Percentiles rank a stretch among this genome's conserved stretches.
These are phyloP conservation scores for Bombus waltoni DNA, from an alignment of 1,140 invertebrate genomes.

Conservation along the genomic window DNA sequence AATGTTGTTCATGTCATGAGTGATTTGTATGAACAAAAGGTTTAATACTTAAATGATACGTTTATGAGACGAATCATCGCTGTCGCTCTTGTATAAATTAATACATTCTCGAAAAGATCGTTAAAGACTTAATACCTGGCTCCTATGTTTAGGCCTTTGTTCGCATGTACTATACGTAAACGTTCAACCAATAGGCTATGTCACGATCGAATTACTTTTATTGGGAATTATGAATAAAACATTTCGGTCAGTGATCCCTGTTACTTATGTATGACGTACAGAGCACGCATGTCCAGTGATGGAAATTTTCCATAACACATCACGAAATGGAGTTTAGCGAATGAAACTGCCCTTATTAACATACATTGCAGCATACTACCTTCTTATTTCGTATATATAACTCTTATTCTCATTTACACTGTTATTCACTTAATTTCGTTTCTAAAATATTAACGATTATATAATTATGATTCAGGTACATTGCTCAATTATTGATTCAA, in stretches of 20 bases:
- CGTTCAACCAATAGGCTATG: no score
- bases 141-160: background rate
- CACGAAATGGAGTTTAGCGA: constrained; percentile 15
- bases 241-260: constrained; percentile 46
- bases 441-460: background rate
- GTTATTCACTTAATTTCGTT: background rate
- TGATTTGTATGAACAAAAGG: no score
- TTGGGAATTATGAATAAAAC: constrained; percentile 62
- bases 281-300: constrained; percentile 28
- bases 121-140: background rate
- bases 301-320: constrained; percentile 55
- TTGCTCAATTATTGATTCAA: no score
- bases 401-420: background rate
- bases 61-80: no score
- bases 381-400: background rate
- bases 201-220: constrained; percentile 12
- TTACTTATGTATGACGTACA: constrained; percentile 26
- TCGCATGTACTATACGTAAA: background rate
- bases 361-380: no score
- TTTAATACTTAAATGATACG: no score
- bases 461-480: background rate
- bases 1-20: no score
- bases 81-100: no score
- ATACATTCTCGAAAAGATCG: background rate
- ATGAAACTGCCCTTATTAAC: constrained; percentile 29